Conservation (phyloP, 2,113 vertebrate genomes). For the Centropus unirufus region DNA sequence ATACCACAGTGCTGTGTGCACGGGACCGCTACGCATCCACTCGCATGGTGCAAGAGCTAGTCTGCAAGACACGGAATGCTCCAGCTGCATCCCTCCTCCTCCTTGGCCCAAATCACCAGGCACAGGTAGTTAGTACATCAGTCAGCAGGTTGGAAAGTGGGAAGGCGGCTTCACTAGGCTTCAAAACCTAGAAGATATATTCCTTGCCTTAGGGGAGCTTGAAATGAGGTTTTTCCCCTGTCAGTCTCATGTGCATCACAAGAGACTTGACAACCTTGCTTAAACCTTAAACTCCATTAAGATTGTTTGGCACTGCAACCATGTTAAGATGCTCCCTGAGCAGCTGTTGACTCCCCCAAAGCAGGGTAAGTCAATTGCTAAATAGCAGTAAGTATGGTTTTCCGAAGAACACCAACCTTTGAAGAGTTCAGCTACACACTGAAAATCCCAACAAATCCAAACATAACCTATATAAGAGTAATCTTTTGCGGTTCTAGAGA, state of each 20-base stretch:
- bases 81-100: background rate
- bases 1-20: rapidly evolving
- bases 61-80: rapidly evolving
- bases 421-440: background rate
- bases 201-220: background rate
- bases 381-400: background rate
- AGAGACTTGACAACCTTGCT: background rate
- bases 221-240: background rate
- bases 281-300: background rate
- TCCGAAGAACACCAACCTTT: background rate
- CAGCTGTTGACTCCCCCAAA: background rate
- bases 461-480: background rate
- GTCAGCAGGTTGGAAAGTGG: background rate
- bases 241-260: background rate
- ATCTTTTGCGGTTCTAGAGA: background rate
- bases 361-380: background rate
- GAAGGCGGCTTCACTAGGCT: background rate
- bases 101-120: background rate
- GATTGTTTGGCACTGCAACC: background rate
- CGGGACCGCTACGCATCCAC: background rate
- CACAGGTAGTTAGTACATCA: background rate
- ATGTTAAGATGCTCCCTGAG: background rate
- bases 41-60: rapidly evolving
- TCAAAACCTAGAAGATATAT: background rate
- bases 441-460: background rate